A percentile compares a stretch with the other conserved stretches of the same genome.
Conservation (phyloP, 2,888 invertebrate genomes). For the Ephialtes manifestator region DNA sequence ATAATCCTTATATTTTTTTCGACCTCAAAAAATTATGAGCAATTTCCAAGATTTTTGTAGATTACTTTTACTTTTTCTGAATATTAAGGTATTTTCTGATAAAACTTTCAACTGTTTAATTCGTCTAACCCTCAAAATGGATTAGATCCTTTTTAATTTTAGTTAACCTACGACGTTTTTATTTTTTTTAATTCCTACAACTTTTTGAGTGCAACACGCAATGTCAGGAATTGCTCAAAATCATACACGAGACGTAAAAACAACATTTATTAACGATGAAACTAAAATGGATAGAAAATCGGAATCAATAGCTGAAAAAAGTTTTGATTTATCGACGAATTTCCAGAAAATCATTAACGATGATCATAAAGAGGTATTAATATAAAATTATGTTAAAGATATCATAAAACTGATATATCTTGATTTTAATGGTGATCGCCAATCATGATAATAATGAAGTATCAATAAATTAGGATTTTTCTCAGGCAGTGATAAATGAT, state of each 20-base stretch:
- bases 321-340: background rate
- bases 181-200: background rate
- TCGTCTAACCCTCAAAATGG: conserved; percentile 4
- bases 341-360: background rate
- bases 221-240: conserved; percentile 14
- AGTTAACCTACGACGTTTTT: too few species aligned
- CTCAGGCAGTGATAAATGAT: background rate
- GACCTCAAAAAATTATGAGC: too few species aligned
- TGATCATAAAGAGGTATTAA: background rate
- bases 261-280: background rate
- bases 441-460: background rate
- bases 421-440: background rate
- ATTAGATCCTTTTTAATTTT: background rate
- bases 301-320: background rate
- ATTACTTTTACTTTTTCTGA: too few species aligned
- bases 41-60: too few species aligned
- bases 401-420: background rate
- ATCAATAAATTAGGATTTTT: conserved; percentile 1
- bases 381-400: background rate
- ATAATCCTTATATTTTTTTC: background rate
- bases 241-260: background rate
- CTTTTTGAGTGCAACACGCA: background rate
- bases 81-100: background rate
- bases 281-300: background rate
- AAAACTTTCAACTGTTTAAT: conserved; percentile 24